Percentiles rank a stretch among this genome's conserved stretches.
phyloP scores from a whole-genome alignment of 2,113 vertebrate species.

The Turdus rufiventris region DNA sequence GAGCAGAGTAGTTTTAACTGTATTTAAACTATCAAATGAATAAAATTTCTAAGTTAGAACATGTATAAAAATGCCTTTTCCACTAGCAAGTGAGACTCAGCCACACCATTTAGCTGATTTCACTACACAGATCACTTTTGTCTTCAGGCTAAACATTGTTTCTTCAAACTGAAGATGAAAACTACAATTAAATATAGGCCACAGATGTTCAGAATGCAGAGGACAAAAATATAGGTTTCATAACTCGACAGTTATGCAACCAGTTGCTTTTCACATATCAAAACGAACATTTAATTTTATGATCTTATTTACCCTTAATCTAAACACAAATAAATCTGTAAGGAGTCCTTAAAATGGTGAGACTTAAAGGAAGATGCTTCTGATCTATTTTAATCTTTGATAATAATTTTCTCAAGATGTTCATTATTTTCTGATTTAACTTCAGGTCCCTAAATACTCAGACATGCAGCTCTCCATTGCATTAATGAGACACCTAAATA shows the following conservation, averaged over 20 bases:
- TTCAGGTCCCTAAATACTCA: background rate
- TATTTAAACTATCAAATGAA: background rate
- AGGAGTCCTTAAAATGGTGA: background rate
- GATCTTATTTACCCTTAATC: background rate
- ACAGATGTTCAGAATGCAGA: slow-evolving; percentile 63
- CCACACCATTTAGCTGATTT: slow-evolving; percentile 21
- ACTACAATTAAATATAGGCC: slow-evolving; percentile 64
- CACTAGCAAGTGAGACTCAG: background rate
- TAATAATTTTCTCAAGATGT: background rate
- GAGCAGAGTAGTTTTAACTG: background rate
- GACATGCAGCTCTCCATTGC: background rate
- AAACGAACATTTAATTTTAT: slow-evolving; percentile 27
- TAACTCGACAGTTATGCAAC: slow-evolving; percentile 57
- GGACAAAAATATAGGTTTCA: slow-evolving; percentile 62
- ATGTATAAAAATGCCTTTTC: slow-evolving; percentile 9
- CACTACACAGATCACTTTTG: slow-evolving; percentile 33
- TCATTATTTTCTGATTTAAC: background rate
- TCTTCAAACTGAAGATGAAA: slow-evolving; percentile 50
- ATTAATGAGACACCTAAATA: background rate
- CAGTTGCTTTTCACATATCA: slow-evolving; percentile 55
- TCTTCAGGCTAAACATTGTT: slow-evolving; percentile 61
- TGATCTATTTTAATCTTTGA: background rate
- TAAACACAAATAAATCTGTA: background rate
- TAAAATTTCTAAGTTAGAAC: background rate
- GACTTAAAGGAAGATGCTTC: background rate